These are phyloP conservation scores for Mercenaria mercenaria DNA, from an alignment of 1,140 invertebrate genomes.

Conservation along the genomic window DNA sequence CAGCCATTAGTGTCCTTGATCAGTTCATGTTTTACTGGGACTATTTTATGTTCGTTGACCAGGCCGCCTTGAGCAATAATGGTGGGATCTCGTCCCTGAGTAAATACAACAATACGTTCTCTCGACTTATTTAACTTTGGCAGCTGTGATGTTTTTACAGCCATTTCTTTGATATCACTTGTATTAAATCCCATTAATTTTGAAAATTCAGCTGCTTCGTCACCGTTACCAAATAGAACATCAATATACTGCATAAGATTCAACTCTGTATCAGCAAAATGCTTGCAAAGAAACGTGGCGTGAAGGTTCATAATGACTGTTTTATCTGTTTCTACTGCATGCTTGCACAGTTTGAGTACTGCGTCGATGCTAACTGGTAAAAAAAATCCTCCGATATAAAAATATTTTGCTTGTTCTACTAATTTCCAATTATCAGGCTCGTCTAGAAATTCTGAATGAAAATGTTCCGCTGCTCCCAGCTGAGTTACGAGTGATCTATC, in stretches of 20 bases:
- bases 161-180: slow-evolving; percentile 94
- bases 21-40: slow-evolving; percentile 72
- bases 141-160: slow-evolving; percentile 91
- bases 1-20: slow-evolving; percentile 97
- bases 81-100: slow-evolving; percentile 95
- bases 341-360: slow-evolving; percentile 93
- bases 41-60: slow-evolving; percentile 75
- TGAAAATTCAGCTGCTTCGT: slow-evolving; percentile 94
- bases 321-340: slow-evolving; percentile 91
- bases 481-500: slow-evolving; percentile 97
- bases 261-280: slow-evolving; percentile 94
- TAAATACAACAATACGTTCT: slow-evolving; percentile 93
- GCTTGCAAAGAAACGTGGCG: slow-evolving; percentile 97
- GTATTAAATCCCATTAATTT: slow-evolving; percentile 91
- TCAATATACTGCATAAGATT: slow-evolving; percentile 96
- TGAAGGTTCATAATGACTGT: slow-evolving; percentile 97
- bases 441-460: slow-evolving; percentile 94
- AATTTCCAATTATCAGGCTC: slow-evolving; percentile 91
- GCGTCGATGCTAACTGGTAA: slow-evolving; percentile 96
- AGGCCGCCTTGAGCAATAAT: slow-evolving; percentile 90
- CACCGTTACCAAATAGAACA: slow-evolving; percentile 98
- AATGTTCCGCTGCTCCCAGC: slow-evolving; percentile 96
- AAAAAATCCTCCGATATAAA: slow-evolving; percentile 98
- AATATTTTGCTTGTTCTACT: slow-evolving; percentile 93
- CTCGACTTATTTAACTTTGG: slow-evolving; percentile 91